Evolutionary conservation across 2,797 vertebrate genomes (phyloP).

Genomic region (Manis crassicaudata): DNA sequence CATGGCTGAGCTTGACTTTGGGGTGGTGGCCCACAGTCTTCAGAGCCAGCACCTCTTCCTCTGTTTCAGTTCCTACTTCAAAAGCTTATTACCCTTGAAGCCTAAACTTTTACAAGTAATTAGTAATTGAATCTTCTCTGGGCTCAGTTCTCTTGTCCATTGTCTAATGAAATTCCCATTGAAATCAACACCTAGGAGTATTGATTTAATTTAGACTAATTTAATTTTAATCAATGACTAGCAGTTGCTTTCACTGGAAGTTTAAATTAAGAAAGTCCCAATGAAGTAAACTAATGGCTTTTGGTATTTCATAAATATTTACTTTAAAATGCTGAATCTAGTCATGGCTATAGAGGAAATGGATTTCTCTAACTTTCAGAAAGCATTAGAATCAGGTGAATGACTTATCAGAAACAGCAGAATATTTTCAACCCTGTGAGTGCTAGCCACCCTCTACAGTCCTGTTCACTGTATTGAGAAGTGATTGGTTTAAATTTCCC

Average conservation of each 20-base stretch:
- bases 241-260: conserved; percentile 68
- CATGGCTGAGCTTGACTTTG: background rate
- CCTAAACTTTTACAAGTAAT: conserved; percentile 78
- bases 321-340: conserved; percentile 55
- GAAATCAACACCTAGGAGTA: conserved; percentile 75
- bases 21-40: background rate
- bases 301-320: conserved; percentile 77
- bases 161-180: conserved; percentile 73
- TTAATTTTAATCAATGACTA: conserved; percentile 78
- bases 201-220: conserved; percentile 80
- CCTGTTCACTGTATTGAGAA: background rate
- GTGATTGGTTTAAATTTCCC: conserved; percentile 53
- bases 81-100: conserved; percentile 65
- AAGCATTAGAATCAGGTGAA: conserved; percentile 41
- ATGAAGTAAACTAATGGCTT: conserved; percentile 67
- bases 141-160: conserved; percentile 62
- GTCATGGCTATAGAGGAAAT: conserved; percentile 41
- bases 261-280: conserved; percentile 76
- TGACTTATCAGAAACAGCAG: conserved; percentile 13
- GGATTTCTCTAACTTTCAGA: conserved; percentile 39
- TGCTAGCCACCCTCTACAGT: background rate
- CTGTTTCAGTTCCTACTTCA: conserved; percentile 55
- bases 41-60: background rate
- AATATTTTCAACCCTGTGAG: background rate
- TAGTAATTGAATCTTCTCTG: conserved; percentile 71